phyloP scores from a whole-genome alignment of 2,113 vertebrate species.

The Elephantulus edwardii region DNA sequence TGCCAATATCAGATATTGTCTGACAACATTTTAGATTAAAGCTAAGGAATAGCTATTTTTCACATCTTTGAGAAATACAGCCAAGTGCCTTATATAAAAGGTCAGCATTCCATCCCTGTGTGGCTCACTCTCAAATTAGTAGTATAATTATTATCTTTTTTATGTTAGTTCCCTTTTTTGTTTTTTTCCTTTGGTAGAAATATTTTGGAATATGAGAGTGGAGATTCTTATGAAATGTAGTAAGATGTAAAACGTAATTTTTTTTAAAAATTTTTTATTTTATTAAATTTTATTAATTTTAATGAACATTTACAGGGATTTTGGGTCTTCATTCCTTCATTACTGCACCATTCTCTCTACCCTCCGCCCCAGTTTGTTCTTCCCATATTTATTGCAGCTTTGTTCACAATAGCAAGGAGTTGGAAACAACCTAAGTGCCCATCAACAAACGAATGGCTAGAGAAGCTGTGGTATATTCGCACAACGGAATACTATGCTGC shows the following conservation, averaged over 20 bases:
- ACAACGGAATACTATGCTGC: too few species aligned
- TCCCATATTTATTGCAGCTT: too few species aligned
- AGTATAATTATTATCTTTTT: not conserved
- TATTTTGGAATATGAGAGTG: not conserved
- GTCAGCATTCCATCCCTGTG: not conserved
- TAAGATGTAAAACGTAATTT: constrained; percentile 2
- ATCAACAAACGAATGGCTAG: too few species aligned
- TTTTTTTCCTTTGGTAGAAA: not conserved
- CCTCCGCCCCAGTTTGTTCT: too few species aligned
- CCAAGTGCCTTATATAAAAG: not conserved
- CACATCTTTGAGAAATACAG: not conserved
- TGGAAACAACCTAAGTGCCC: too few species aligned
- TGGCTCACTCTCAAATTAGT: constrained; percentile 1
- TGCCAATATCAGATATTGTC: not conserved
- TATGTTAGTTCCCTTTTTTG: not conserved
- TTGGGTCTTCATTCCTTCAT: too few species aligned
- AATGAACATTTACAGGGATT: too few species aligned
- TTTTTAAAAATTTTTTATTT: too few species aligned
- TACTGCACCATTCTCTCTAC: too few species aligned
- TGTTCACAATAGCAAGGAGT: too few species aligned
- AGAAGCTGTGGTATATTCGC: too few species aligned
- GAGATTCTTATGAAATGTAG: not conserved
- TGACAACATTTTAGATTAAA: not conserved
- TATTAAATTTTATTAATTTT: too few species aligned
- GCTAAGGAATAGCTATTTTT: not conserved